Base-by-base conservation (phyloP, 2,888 invertebrate genomes). In the Cataglyphis albicans region DNA sequence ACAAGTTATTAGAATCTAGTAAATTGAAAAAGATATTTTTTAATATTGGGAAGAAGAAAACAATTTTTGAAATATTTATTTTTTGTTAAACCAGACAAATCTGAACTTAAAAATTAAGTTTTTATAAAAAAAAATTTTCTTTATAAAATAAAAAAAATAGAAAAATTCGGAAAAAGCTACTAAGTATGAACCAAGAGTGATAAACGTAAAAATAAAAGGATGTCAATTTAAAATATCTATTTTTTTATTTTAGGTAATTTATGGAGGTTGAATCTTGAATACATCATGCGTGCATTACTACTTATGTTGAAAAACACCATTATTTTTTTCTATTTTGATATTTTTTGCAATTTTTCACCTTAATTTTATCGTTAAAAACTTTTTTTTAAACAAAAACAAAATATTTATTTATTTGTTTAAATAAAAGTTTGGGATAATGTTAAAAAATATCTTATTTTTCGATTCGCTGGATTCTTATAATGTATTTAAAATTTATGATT, bases 401-500 rank as follows among this genome's bases (percentile, higher is more conserved):
- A 44, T 52, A n/a, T 52, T 52, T 52, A 6, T 52, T 52, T 52
- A 52, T 52, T 52, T 52, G 18, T 52, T 52, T 52, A n/a, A 52
- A 52, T 52, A 52, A 18, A 18, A n/a, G 7, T 52, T 52, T 52
- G n/a, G 7, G 6, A 52, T n/a, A 52, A 52, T 52, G n/a, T 52
- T 7, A 52, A 52, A 48, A 52, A 52, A n/a, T 48, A 15, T 52
- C 18, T n/a, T 52, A 52, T 52, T n/a, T 52, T 48, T 48, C 48
- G n/a, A 48, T n/a, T 52, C n/a, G 18, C 48, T 48, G 7, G 3
- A 55, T 12, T 68, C 25, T 52, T 63, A 74, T 81, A 41, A 81
- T 41, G 63, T 63, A 81, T 52, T 63, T 35, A n/a, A 83, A 70
- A 59, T 57, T 72, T 78, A 73, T 57, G 3, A 57, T 70, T 70